phyloP scores from a whole-genome alignment of 2,888 invertebrate species.

The Artemia sp. region DNA sequence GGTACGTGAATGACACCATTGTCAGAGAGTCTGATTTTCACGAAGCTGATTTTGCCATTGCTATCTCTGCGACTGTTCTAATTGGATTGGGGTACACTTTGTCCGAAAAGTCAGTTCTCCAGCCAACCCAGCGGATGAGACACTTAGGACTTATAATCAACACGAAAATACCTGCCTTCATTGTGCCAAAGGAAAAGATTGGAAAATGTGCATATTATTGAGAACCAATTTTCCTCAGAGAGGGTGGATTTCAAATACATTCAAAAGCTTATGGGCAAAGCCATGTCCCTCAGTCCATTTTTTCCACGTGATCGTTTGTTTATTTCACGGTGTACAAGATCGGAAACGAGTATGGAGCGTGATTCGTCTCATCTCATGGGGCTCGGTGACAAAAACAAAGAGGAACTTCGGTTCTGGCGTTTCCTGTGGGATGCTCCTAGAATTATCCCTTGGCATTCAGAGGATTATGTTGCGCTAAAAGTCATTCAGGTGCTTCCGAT shows the following conservation, averaged over 20 bases:
- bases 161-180: constrained; percentile 8
- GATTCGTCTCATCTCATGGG: not conserved
- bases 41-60: not conserved
- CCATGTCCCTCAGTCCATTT: not conserved
- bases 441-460: not conserved
- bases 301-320: not conserved
- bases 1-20: not conserved
- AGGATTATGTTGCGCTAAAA: not conserved
- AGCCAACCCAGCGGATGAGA: not conserved
- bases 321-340: not conserved
- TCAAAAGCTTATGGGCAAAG: not conserved
- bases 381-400: not conserved
- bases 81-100: not conserved
- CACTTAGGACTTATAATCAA: not conserved
- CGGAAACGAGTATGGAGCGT: not conserved
- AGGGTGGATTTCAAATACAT: not conserved
- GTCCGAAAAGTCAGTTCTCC: not conserved
- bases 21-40: not conserved
- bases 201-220: not conserved
- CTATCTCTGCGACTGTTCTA: not conserved
- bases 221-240: not conserved
- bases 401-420: not conserved
- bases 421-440: not conserved
- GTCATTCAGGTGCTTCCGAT: not conserved
- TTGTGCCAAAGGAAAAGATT: not conserved